A percentile compares a stretch with the other conserved stretches of the same genome.
Conservation (phyloP, 2,113 vertebrate species). For the Leucoraja erinaceus region DNA sequence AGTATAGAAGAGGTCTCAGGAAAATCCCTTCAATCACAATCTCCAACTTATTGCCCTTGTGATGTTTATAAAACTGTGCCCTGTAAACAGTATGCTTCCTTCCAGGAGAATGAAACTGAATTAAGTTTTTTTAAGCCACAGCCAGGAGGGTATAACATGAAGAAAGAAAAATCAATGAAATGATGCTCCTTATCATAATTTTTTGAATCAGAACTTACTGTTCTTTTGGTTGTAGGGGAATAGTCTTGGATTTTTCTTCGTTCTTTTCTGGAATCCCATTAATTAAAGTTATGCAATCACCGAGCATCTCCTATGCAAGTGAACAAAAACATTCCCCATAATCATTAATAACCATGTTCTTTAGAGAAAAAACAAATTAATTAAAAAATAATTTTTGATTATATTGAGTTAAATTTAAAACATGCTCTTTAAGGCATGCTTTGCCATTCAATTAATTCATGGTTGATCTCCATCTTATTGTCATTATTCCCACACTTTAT, state of each 20-base stretch:
- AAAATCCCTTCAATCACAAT: too few species aligned
- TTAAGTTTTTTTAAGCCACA: not conserved
- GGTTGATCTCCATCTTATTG: not conserved
- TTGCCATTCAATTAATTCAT: not conserved
- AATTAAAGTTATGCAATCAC: not conserved
- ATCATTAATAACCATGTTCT: not conserved
- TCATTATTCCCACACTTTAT: not conserved
- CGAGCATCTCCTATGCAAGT: not conserved
- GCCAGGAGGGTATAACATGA: not conserved
- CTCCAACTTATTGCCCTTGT: too few species aligned
- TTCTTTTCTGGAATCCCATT: not conserved
- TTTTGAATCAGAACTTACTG: conserved; percentile 17
- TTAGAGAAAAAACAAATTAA: not conserved
- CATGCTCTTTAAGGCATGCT: not conserved
- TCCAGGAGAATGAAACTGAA: not conserved
- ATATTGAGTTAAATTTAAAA: not conserved
- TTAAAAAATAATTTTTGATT: not conserved
- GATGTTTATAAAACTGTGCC: not conserved
- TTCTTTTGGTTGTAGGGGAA: not conserved
- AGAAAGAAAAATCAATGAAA: not conserved
- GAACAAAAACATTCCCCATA: not conserved
- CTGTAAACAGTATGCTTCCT: not conserved
- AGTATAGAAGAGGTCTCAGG: too few species aligned
- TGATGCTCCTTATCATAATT: not conserved
- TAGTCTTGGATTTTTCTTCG: not conserved